Evolutionary conservation across 2,797 vertebrate species (phyloP).

Genomic region (Gymnoscopelus braueri): DNA sequence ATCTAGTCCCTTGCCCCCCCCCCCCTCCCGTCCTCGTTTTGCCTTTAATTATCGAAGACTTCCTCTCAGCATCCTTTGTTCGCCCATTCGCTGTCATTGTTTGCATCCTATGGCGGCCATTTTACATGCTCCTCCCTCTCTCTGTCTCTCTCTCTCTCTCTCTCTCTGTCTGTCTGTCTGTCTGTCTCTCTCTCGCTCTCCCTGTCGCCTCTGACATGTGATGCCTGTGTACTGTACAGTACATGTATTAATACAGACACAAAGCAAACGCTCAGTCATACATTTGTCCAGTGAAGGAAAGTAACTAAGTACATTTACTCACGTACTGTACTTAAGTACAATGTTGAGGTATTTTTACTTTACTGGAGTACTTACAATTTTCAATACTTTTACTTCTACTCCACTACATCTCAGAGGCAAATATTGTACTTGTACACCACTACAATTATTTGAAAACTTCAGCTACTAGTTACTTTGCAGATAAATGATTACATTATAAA

Average conservation of each 20-base stretch:
- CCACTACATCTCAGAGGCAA: too few relatives aligned
- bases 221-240: not conserved
- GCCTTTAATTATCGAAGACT: conserved; percentile 84
- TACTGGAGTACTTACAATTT: too few relatives aligned
- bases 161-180: conserved; percentile 32
- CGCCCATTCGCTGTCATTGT: conserved; percentile 65
- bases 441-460: too few relatives aligned
- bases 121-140: conserved; percentile 61
- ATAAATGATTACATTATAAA: too few relatives aligned
- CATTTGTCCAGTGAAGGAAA: not conserved
- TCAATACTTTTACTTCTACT: too few relatives aligned
- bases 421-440: too few relatives aligned
- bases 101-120: conserved; percentile 81
- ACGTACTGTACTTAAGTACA: too few relatives aligned
- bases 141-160: conserved; percentile 26
- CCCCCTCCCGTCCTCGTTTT: conserved; percentile 76
- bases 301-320: too few relatives aligned
- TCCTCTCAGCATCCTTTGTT: conserved; percentile 80
- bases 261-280: not conserved
- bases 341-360: too few relatives aligned
- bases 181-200: not conserved
- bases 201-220: conserved; percentile 55
- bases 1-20: conserved; percentile 68
- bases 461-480: too few relatives aligned
- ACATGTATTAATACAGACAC: conserved; percentile 1